Conservation (phyloP, 2,797 vertebrate genomes). For the Poliocrania exsul region DNA sequence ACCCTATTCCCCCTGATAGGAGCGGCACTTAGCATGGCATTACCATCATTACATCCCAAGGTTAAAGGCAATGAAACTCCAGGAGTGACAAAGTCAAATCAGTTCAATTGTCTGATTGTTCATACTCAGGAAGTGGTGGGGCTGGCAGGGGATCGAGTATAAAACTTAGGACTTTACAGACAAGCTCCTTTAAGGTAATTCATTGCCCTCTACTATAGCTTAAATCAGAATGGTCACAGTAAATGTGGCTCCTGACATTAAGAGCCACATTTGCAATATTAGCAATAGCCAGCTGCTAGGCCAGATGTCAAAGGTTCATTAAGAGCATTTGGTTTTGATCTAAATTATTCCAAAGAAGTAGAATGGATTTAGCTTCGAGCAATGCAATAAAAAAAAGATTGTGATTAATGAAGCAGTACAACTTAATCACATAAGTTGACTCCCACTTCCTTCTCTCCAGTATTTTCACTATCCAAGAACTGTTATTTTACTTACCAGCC, state of each 20-base stretch:
- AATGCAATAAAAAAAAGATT: constrained; percentile 76
- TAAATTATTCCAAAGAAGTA: constrained; percentile 72
- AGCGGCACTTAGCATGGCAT: constrained; percentile 78
- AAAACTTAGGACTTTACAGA: constrained; percentile 78
- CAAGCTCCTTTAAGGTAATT: constrained; percentile 84
- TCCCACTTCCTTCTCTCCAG: constrained; percentile 74
- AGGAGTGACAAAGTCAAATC: constrained; percentile 83
- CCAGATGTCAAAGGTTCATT: constrained; percentile 86
- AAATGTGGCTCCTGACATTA: constrained; percentile 75
- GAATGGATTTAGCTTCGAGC: constrained; percentile 79
- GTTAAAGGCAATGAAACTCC: constrained; percentile 84
- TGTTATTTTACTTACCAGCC: constrained; percentile 81
- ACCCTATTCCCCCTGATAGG: constrained; percentile 69
- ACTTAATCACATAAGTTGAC: constrained; percentile 80
- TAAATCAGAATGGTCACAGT: constrained; percentile 81
- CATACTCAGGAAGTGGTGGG: constrained; percentile 76
- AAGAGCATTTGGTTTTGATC: constrained; percentile 79
- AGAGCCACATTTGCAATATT: constrained; percentile 78
- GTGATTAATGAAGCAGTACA: constrained; percentile 82
- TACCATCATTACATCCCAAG: constrained; percentile 79
- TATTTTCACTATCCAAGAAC: constrained; percentile 81
- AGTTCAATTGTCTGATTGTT: constrained; percentile 85
- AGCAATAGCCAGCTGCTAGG: constrained; percentile 80
- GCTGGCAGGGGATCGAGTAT: constrained; percentile 78
- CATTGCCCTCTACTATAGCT: constrained; percentile 80